Base-by-base conservation (phyloP, 2,888 invertebrate genomes). In the Trypoxylon attenuatum region DNA sequence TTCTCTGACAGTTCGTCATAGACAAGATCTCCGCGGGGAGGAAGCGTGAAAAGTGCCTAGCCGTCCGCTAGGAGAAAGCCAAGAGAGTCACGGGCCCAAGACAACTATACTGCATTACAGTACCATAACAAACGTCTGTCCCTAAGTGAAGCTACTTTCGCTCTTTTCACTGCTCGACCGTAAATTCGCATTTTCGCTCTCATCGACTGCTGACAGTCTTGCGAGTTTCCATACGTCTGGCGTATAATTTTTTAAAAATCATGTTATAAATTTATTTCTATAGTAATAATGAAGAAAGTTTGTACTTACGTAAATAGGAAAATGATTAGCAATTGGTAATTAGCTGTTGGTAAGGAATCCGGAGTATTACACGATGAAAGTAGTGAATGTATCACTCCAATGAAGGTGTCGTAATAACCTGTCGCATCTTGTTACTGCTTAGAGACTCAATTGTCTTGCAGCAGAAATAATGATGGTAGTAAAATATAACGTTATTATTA, bases 401-500 rank as follows among this genome's bases (percentile, higher is more conserved):
- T 6, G n/a, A n/a, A 18, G 16, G 10, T 15, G 6, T 5, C 13
- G 5, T 18, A 18, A 29, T 5, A 18, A 47, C 16, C 27, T n/a
- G 29, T 29, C 18, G 18, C n/a, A 19, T 2, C 10, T 2, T 3
- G 25, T 27, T 22, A 29, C 10, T 22, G 42, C 42, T 21, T 13
- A 21, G 21, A 18, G 39, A 53, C 50, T 45, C 16, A 4, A n/a
- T 21, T 41, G 42, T 41, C 29, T 25, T 39, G 54, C 39, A 45
- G 49, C 22, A 33, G 68, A 55, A 67, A 68, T 68, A 68, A 50
- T 65, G 54, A 51, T 52, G 51, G 53, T 72, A 54, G 49, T 65
- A 71, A 73, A 71, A 71, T 69, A 71, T 77, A 76, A 73, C 67
- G 62, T 67, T 73, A 76, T 71, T 46, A 39, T 73, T 61, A 57